A percentile compares a stretch with the other conserved stretches of the same genome.
These are phyloP conservation scores for Agrypnus murinus DNA, from an alignment of 2,888 invertebrate species.

Conservation along the genomic window DNA sequence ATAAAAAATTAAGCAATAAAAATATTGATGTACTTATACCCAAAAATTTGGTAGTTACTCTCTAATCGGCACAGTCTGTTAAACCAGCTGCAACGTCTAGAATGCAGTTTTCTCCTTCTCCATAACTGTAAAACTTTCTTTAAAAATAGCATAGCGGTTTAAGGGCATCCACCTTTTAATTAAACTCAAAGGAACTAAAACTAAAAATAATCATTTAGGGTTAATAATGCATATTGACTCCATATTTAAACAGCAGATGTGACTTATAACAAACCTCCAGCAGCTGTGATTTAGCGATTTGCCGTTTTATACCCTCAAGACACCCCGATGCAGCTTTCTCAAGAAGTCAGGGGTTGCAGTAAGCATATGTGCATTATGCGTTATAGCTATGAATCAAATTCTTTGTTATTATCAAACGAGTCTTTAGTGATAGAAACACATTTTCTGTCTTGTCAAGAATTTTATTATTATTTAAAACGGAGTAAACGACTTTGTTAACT, in stretches of 20 bases:
- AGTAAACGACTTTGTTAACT: too few relatives aligned
- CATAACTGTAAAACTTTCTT: background rate
- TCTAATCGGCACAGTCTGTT: too few relatives aligned
- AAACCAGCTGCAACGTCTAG: too few relatives aligned
- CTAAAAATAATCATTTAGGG: conserved; percentile 44
- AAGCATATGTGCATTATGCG: conserved; percentile 56
- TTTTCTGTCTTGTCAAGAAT: conserved; percentile 31
- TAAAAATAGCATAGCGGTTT: conserved; percentile 5
- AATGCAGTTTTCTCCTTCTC: too few relatives aligned
- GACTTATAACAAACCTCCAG: conserved; percentile 57
- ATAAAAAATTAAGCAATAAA: too few relatives aligned
- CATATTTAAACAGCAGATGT: conserved; percentile 56
- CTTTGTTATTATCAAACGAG: conserved; percentile 52
- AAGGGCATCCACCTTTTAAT: conserved; percentile 32
- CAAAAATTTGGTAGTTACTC: too few relatives aligned
- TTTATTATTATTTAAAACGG: too few relatives aligned
- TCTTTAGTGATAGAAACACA: conserved; percentile 56
- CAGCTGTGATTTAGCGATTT: conserved; percentile 62
- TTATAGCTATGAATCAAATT: conserved; percentile 58
- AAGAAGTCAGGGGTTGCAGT: conserved; percentile 54
- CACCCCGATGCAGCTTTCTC: conserved; percentile 59
- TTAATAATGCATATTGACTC: conserved; percentile 49
- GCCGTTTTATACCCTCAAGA: conserved; percentile 62
- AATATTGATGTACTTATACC: too few relatives aligned
- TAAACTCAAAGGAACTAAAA: conserved; percentile 28